Base-by-base conservation (phyloP, 2,888 invertebrate species). In the Chalcis sispes region DNA sequence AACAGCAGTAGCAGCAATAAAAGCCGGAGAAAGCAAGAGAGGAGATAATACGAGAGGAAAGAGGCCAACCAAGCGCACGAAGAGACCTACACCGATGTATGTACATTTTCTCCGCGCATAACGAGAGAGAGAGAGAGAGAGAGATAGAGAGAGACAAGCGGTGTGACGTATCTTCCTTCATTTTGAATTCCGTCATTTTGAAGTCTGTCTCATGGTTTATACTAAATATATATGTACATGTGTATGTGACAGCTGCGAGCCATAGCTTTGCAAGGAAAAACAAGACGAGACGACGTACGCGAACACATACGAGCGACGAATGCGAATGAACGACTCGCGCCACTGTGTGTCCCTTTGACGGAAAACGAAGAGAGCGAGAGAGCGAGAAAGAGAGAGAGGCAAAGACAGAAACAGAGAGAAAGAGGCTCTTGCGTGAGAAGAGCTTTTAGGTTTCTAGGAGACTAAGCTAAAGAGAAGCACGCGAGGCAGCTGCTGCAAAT, bases 141-240 rank as follows among this genome's bases (percentile, higher is more conserved):
- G n/a, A n/a, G n/a, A n/a, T n/a, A n/a, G n/a, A n/a, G n/a, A n/a
- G n/a, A n/a, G n/a, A n/a, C n/a, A n/a, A n/a, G n/a, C n/a, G n/a
- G n/a, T n/a, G n/a, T n/a, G 18, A 2, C 25, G 23, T 36, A 32
- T 4, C 32, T 65, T 42, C 52, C 56, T 69, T 70, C 64, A 65
- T 75, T 42, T 50, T 25, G 48, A 20, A 65, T 75, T 65, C 70
- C 56, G 23, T 70, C 62, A 56, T 36, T 20, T n/a, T n/a, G n/a
- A n/a, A n/a, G n/a, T n/a, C n/a, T n/a, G n/a, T n/a, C n/a, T n/a
- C n/a, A n/a, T n/a, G n/a, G n/a, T n/a, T n/a, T n/a, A n/a, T n/a
- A n/a, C n/a, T n/a, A n/a, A n/a, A n/a, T n/a, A n/a, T n/a, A n/a
- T n/a, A n/a, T n/a, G n/a, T n/a, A n/a, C n/a, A 42, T 46, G 40